Conservation (phyloP, 2,797 vertebrate genomes). For the Gallinago nigripennis region DNA sequence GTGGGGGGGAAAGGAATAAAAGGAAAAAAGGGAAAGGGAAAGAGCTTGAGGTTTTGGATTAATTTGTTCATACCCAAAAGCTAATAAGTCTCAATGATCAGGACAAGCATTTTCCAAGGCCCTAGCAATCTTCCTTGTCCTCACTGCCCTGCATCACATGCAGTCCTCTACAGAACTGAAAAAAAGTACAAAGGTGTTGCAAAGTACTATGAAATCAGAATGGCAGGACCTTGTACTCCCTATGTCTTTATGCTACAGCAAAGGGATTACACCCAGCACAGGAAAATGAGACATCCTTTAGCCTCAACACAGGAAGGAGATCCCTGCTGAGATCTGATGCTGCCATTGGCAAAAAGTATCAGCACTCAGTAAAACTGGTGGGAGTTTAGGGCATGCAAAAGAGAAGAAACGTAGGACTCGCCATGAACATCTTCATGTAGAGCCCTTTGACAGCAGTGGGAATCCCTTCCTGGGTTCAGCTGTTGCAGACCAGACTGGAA, state of each 20-base stretch:
- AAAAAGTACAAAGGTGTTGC: background rate
- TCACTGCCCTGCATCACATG: background rate
- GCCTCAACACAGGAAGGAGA: background rate
- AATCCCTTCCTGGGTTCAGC: constrained; percentile 4
- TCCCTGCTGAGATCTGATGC: background rate
- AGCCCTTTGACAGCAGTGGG: background rate
- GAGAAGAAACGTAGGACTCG: background rate
- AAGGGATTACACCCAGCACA: background rate
- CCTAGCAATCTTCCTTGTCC: background rate
- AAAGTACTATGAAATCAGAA: background rate
- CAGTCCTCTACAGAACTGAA: background rate
- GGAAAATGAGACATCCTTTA: background rate
- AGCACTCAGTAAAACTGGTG: background rate
- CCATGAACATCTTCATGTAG: background rate
- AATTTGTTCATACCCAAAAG: background rate
- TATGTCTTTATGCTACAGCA: background rate
- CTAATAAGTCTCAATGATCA: background rate
- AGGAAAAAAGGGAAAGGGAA: background rate
- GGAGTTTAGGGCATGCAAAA: background rate
- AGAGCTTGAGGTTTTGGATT: background rate
- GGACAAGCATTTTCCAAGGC: background rate
- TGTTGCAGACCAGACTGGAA: constrained; percentile 1
- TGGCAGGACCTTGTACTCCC: background rate
- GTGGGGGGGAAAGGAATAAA: background rate
- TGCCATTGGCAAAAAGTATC: background rate